Conservation (phyloP, 2,888 invertebrate species). For the Dinocampus coccinellae region DNA sequence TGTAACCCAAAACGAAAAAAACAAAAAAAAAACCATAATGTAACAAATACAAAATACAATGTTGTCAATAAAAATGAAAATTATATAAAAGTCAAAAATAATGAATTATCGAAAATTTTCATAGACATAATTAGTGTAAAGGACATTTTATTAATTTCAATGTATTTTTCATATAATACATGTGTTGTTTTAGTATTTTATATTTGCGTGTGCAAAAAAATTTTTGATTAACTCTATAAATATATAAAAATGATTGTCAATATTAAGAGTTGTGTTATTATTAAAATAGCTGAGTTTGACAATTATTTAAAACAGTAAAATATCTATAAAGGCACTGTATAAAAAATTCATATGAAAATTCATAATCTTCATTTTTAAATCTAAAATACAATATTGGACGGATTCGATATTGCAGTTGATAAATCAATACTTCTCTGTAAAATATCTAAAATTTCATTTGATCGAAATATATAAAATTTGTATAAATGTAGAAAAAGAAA, state of each 20-base stretch:
- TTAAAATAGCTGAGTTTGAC: neutral
- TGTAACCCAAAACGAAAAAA: constrained; percentile 61
- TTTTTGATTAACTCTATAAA: neutral
- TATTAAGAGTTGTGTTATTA: neutral
- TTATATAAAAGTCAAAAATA: constrained; percentile 49
- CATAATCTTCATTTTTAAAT: neutral
- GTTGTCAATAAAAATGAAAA: constrained; percentile 68
- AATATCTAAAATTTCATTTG: neutral
- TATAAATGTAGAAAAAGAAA: neutral
- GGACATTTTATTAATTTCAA: neutral
- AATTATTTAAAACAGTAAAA: neutral
- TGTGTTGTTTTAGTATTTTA: neutral
- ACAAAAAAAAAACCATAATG: constrained; percentile 62
- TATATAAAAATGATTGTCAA: neutral
- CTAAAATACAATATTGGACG: neutral
- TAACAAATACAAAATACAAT: constrained; percentile 60
- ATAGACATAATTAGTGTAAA: neutral
- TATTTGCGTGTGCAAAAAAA: neutral
- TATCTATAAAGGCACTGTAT: neutral
- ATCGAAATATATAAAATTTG: neutral
- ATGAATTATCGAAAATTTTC: neutral
- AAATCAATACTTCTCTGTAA: neutral
- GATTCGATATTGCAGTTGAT: neutral
- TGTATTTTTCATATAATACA: neutral
- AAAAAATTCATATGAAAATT: neutral